Percentiles rank a stretch among this genome's conserved stretches.
These are phyloP conservation scores for Ditula angustiorana DNA, from an alignment of 2,888 invertebrate genomes.

Conservation along the genomic window DNA sequence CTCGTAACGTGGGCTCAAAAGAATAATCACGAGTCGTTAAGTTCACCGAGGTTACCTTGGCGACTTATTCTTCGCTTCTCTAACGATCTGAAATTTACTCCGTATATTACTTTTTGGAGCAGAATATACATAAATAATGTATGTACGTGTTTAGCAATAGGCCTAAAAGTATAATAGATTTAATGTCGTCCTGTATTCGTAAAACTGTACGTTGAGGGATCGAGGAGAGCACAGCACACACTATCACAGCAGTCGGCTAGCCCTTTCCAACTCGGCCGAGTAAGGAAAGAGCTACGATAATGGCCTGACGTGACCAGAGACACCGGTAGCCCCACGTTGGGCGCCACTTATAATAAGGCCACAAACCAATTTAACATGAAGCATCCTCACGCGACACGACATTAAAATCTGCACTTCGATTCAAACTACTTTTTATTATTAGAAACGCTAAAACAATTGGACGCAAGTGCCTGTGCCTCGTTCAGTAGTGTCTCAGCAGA, in stretches of 20 bases:
- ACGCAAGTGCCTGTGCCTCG: conserved; percentile 69
- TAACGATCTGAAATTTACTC: conserved; percentile 19
- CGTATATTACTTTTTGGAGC: conserved; percentile 35
- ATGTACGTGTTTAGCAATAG: conserved; percentile 69
- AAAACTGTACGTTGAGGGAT: conserved; percentile 60
- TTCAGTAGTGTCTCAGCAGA: conserved; percentile 46
- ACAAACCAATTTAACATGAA: conserved; percentile 80
- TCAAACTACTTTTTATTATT: conserved; percentile 51
- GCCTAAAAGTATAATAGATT: conserved; percentile 59
- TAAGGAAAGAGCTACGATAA: conserved; percentile 60
- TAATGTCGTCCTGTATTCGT: conserved; percentile 53
- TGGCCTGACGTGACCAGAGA: conserved; percentile 56
- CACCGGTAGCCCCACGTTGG: conserved; percentile 67
- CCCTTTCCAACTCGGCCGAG: no score
- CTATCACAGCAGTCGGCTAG: conserved; percentile 81
- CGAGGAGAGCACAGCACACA: conserved; percentile 79
- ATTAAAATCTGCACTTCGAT: conserved; percentile 68
- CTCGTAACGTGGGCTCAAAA: conserved; percentile 26
- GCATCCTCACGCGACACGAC: conserved; percentile 67
- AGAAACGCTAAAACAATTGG: conserved; percentile 62
- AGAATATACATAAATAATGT: conserved; percentile 51
- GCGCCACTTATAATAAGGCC: conserved; percentile 81
- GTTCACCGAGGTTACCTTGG: conserved; percentile 9
- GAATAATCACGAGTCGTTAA: conserved; percentile 10
- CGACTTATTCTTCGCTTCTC: no score